These are phyloP conservation scores for Prosapia bicincta DNA, from an alignment of 2,888 invertebrate genomes.

Conservation along the genomic window DNA sequence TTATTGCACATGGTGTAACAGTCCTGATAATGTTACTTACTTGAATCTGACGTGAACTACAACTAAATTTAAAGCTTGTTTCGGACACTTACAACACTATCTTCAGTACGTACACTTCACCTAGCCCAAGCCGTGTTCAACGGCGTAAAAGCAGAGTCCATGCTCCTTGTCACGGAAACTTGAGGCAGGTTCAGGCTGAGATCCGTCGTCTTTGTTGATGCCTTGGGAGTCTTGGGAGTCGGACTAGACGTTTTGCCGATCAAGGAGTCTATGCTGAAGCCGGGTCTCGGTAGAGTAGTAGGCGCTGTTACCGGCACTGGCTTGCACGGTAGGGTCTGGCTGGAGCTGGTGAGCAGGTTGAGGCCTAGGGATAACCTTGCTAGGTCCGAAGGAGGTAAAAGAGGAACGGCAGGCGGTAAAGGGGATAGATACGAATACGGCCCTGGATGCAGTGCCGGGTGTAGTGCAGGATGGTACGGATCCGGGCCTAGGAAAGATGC, in stretches of 20 bases:
- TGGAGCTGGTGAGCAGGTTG: slow-evolving; percentile 48
- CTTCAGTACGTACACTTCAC: slow-evolving; percentile 31
- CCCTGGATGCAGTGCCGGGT: slow-evolving; percentile 45
- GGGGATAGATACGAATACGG: slow-evolving; percentile 43
- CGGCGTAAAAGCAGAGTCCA: slow-evolving; percentile 68
- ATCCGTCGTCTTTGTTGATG: slow-evolving; percentile 32
- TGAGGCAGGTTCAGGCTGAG: slow-evolving; percentile 34
- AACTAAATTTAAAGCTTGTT: slow-evolving; percentile 2
- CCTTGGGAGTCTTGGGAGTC: slow-evolving; percentile 40
- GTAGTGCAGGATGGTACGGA: slow-evolving; percentile 49
- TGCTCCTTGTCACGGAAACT: slow-evolving; percentile 47
- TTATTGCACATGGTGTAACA: neutral
- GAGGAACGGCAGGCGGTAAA: slow-evolving; percentile 48
- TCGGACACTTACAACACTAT: neutral
- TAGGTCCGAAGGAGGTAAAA: slow-evolving; percentile 60
- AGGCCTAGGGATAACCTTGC: slow-evolving; percentile 56
- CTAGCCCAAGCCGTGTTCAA: slow-evolving; percentile 50
- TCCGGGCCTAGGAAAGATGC: slow-evolving; percentile 57
- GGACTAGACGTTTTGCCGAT: slow-evolving; percentile 47
- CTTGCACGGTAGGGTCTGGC: slow-evolving; percentile 39
- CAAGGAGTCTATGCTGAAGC: slow-evolving; percentile 56
- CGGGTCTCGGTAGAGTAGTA: slow-evolving; percentile 35
- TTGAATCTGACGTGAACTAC: neutral
- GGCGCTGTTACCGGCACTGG: slow-evolving; percentile 40
- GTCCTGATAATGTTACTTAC: neutral